Evolutionary conservation across 2,113 vertebrate genomes (phyloP), one percentile per base, ranked within the genome.

Genomic region (Pogonocichla stellata): DNA sequence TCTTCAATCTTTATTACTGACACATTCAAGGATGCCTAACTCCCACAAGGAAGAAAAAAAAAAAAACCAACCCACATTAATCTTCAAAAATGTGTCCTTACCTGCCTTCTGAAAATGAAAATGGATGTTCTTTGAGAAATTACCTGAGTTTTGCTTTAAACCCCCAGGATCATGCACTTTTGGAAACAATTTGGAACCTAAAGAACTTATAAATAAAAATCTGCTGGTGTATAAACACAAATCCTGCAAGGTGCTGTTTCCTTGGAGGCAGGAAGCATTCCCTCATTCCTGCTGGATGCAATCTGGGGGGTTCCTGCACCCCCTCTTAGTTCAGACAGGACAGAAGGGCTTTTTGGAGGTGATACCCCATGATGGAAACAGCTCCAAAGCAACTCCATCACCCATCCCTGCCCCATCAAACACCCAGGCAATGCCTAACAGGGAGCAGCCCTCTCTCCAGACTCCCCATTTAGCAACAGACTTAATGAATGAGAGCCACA

Each of bases 1-100:
- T 94, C 91, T 80, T 93, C 66, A 77, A 64, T 87, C 94, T 97
- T 96, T 89, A 93, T 93, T 89, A 94, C 79, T 94, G 93, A 93
- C 87, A 94, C 51, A 88, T 89, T 95, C 94, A 95, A 97, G 95
- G 94, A 95, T 93, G 93, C 53, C 50, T 61, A 65, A 92, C 67
- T 95, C 90, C 80, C 91, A 69, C 33, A 71, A 51, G 88, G 3
- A 23, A 38, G 29, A 19, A 93, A 91, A 62, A 90, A 33, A 26
- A 64, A 47, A 74, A 91, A 85, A 80, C 34, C 70, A 31, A 19
- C 34, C 45, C 14, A 64, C 82, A 94, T 88, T 92, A 86, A 96
- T 96, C 88, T 94, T 95, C 66, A 90, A 78, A 96, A 94, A 90
- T 43, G 88, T 26, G 85, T 92, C 85, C 75, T 95, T 91, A 92